Conservation (phyloP, 2,113 vertebrate genomes). For the Mandrillus leucophaeus region DNA sequence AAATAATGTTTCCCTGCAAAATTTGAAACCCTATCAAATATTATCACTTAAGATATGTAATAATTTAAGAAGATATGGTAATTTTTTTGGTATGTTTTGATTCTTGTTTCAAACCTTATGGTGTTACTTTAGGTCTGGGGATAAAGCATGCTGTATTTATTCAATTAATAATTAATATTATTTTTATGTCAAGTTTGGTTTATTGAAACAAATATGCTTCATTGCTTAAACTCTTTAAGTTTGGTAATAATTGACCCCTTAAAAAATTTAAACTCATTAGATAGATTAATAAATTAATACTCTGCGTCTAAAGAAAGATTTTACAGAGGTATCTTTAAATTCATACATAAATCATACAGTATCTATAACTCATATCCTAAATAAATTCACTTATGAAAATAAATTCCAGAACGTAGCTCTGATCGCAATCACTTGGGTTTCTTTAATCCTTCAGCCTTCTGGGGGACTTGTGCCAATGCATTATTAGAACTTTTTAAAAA, state of each 20-base stretch:
- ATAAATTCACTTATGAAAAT: constrained; percentile 24
- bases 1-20: not conserved
- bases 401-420: not conserved
- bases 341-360: not conserved
- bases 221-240: not conserved
- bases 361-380: constrained; percentile 5
- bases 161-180: not conserved
- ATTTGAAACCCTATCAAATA: not conserved
- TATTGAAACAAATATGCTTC: not conserved
- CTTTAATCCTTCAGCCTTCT: not conserved
- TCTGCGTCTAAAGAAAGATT: not conserved
- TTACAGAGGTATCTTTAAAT: not conserved
- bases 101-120: not conserved
- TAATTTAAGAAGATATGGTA: not conserved
- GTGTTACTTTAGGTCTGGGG: not conserved
- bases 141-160: not conserved
- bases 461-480: not conserved
- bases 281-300: not conserved
- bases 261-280: constrained; percentile 13
- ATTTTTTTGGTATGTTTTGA: not conserved
- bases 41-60: not conserved
- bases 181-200: not conserved
- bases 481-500: not conserved
- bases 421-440: not conserved
- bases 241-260: not conserved